phyloP scores from a whole-genome alignment of 2,888 invertebrate genomes.

The Cheilosia soror region DNA sequence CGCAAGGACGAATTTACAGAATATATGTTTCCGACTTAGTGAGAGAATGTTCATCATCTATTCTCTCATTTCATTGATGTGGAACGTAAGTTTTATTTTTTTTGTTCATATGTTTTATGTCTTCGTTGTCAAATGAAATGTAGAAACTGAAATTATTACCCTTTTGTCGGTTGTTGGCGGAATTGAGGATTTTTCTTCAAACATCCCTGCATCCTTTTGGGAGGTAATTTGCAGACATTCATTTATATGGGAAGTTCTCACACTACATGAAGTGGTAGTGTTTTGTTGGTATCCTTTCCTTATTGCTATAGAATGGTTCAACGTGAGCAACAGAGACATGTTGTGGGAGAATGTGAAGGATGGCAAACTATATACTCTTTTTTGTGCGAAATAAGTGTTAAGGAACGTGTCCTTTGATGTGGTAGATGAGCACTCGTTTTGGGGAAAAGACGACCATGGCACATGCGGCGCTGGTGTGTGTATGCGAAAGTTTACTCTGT shows the following conservation, averaged over 20 bases:
- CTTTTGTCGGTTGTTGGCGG: slow-evolving; percentile 41
- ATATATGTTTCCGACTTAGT: slow-evolving; percentile 6
- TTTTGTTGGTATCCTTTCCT: slow-evolving; percentile 2
- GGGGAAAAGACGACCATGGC: neutral
- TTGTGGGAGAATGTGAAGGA: neutral
- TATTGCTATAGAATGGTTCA: slow-evolving; percentile 15
- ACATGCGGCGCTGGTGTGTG: neutral
- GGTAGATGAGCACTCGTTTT: slow-evolving; percentile 25
- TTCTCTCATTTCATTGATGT: slow-evolving; percentile 60
- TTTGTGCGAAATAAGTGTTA: slow-evolving; percentile 42
- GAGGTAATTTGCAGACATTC: slow-evolving; percentile 31
- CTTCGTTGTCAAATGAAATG: slow-evolving; percentile 40
- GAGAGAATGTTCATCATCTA: slow-evolving; percentile 36
- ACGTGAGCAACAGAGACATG: slow-evolving; percentile 1
- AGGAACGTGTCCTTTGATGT: slow-evolving; percentile 49
- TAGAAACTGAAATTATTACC: slow-evolving; percentile 54
- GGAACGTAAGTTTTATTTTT: slow-evolving; percentile 39
- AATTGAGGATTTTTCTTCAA: slow-evolving; percentile 32
- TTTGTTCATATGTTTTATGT: slow-evolving; percentile 13
- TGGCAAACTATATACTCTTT: neutral
- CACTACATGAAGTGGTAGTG: neutral
- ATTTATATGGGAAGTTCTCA: slow-evolving; percentile 23
- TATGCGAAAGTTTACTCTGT: slow-evolving; percentile 8
- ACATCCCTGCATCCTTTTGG: slow-evolving; percentile 44
- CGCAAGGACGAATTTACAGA: slow-evolving; percentile 50